A percentile compares a stretch with the other conserved stretches of the same genome.
These are phyloP conservation scores for Tachina grossa DNA, from an alignment of 2,888 invertebrate species.

Conservation along the genomic window DNA sequence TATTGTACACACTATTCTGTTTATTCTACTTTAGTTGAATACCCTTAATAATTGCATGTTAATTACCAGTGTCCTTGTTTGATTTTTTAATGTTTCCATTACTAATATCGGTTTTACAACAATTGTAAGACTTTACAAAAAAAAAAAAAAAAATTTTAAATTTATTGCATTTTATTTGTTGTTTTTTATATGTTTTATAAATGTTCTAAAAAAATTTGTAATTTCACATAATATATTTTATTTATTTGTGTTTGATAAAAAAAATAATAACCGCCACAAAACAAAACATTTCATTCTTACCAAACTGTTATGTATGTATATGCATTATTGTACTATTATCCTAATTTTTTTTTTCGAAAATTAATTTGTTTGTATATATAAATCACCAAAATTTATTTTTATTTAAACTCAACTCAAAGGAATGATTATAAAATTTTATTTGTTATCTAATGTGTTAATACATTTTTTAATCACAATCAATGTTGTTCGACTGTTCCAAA, in stretches of 20 bases:
- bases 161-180: slow-evolving; percentile 10
- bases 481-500: slow-evolving; percentile 4
- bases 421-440: neutral
- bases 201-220: neutral
- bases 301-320: slow-evolving; percentile 22
- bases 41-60: slow-evolving; percentile 12
- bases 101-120: slow-evolving; percentile 3
- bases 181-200: slow-evolving; percentile 11
- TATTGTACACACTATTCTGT: neutral
- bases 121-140: neutral
- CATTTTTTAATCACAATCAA: neutral
- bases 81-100: neutral
- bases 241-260: neutral
- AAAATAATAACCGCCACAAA: slow-evolving; percentile 5
- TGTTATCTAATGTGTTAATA: neutral
- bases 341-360: neutral
- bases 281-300: slow-evolving; percentile 14
- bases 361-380: slow-evolving; percentile 19
- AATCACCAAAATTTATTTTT: slow-evolving; percentile 2
- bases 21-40: neutral
- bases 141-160: no score
- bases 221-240: neutral
- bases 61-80: neutral
- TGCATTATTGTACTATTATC: neutral
- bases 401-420: neutral